These are phyloP conservation scores for Hemichromis elongatus DNA, from an alignment of 2,113 vertebrate genomes.

Conservation along the genomic window DNA sequence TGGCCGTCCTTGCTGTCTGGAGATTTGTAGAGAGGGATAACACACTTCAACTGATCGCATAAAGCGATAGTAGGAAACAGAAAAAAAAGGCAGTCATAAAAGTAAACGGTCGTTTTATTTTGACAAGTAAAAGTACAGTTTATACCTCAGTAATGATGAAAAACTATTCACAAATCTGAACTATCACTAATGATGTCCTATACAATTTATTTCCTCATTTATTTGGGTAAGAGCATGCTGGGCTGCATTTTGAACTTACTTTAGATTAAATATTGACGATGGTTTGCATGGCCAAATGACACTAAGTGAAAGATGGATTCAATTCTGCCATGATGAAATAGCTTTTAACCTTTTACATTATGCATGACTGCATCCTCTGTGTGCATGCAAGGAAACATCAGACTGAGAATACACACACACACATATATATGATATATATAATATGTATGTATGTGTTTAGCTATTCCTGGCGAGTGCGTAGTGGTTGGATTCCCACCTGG, in stretches of 20 bases:
- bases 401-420: too few relatives aligned
- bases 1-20: background rate
- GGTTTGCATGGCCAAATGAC: background rate
- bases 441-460: too few relatives aligned
- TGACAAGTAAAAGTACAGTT: background rate
- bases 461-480: too few relatives aligned
- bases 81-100: background rate
- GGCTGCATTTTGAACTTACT: background rate
- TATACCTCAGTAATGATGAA: background rate
- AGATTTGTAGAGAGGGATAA: background rate
- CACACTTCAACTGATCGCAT: accelerated
- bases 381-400: background rate
- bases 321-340: background rate
- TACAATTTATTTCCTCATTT: background rate
- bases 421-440: too few relatives aligned
- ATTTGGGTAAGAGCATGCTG: background rate
- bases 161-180: background rate
- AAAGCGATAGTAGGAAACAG: background rate
- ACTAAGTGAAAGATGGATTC: background rate
- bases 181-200: background rate
- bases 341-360: background rate
- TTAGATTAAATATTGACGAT: background rate
- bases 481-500: too few relatives aligned
- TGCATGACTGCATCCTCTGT: background rate
- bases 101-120: background rate